Base-by-base conservation (phyloP, 2,888 invertebrate genomes). In the Bedellia somnulentella region DNA sequence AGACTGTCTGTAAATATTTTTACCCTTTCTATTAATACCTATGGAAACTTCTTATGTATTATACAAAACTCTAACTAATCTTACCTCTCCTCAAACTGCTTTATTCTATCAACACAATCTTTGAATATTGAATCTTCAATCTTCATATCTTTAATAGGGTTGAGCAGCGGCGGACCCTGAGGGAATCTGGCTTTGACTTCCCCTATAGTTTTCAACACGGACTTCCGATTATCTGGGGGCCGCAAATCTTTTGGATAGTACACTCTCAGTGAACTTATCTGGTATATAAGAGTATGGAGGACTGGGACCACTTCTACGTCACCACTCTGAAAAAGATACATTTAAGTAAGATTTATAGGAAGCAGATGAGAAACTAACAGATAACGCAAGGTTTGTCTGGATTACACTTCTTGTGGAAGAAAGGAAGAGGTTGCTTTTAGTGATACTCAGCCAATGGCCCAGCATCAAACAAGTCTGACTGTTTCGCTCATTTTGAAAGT, bases 121-220 rank as follows among this genome's bases (percentile, higher is more conserved):
- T 86, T 80, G 46, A 97, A 93, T 6, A 83, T 83, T 0, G 81
- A 57, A 24, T 95, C 93, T 34, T 86, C 86, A 33, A 99, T 98
- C 49, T 90, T 87, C 97, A 99, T 98, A 49, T 99, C 98, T 32
- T 86, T 87, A 11, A 97, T 80, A 1, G 99, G 98, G 68, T 99
- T 92, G 2, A 99, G 63, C 5, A 93, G 61, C 0, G 98, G 98
- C 0, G 93, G 82, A 0, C 91, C 91, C 24, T 88, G 84, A 0
- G 90, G 86, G 57, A 95, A 96, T 18, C 96, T 82, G 53, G 89
- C 90, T 47, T 91, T 86, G 0, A 96, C 93, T 67, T 96, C 93
- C 35, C 83, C 82, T 30, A 94, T 86, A 1, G 89, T 87, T 57
- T 90, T 91, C 1, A 89, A 75, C 1, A 97, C 91, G 8, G 89